Evolutionary conservation across 2,113 vertebrate species (phyloP).

Genomic region (Thalassoma bifasciatum): DNA sequence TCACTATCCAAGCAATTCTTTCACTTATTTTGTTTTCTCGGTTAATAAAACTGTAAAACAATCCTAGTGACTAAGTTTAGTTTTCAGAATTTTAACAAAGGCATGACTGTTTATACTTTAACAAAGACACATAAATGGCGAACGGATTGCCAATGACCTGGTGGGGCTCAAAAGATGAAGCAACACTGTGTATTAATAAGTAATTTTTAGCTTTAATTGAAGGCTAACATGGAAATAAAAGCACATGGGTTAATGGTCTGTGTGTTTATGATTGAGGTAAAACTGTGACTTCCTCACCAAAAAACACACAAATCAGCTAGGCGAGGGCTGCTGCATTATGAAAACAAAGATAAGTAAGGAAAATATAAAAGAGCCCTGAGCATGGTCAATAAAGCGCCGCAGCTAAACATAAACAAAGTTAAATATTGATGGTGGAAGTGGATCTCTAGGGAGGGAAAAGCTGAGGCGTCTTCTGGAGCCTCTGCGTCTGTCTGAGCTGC

Average conservation of each 20-base stretch:
- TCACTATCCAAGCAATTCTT: no score
- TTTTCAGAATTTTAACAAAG: no score
- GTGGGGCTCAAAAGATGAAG: no score
- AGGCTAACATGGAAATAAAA: not conserved
- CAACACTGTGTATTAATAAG: not conserved
- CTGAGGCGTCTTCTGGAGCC: conserved; percentile 63
- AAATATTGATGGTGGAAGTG: conserved; percentile 76
- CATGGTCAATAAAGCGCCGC: conserved; percentile 56
- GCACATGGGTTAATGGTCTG: not conserved
- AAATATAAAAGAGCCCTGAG: conserved; percentile 42
- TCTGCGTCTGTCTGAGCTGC: conserved; percentile 72
- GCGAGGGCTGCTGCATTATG: conserved; percentile 7
- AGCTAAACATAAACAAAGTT: conserved; percentile 80
- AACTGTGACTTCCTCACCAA: not conserved
- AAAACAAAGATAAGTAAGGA: conserved; percentile 39
- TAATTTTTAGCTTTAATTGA: not conserved
- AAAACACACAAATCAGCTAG: not conserved
- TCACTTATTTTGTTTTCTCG: no score
- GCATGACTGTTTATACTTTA: no score
- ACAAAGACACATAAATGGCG: no score
- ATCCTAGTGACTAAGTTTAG: no score
- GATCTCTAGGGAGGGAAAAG: conserved; percentile 54
- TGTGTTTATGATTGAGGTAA: not conserved
- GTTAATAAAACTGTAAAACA: no score
- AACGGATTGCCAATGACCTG: no score